Base-by-base conservation (phyloP, 2,113 vertebrate genomes). In the Phalacrocorax brasilianus region DNA sequence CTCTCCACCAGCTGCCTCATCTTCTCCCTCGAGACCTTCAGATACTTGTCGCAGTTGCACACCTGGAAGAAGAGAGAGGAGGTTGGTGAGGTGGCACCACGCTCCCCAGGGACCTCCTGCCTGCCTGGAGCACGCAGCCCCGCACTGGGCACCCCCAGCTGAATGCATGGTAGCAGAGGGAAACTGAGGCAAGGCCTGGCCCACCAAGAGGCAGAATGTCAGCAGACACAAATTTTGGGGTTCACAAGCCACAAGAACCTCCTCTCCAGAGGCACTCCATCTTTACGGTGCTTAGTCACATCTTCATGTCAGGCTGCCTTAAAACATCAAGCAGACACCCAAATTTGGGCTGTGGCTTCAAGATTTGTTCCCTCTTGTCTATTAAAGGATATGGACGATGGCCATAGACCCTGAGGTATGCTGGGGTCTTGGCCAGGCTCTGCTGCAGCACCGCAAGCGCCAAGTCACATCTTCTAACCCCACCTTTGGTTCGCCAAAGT, bases 41-140 rank as follows among this genome's bases (percentile, higher is more conserved):
- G 94, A 82, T 99, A 99, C 91, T 98, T 97, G 91, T 99, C 83
- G 28, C 98, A 97, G 93, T 99, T 99, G 93, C 98, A 99, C 7
- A 97, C 98, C 99, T 99, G 93, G 16, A 93, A 50, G 53, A 79
- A 93, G 11, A 86, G 85, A 52, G 53, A 53, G 27, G 5, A 73
- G 52, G 18, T 35, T 1, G 22, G 38, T 73, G 80, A 85, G 76
- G 20, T 23, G 18, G 61, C 0, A 4, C 33, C 0, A 0, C 4
- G 22, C 42, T 61, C 18, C 42, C 13, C 0, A 0, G n/a, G 55
- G 26, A 45, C 5, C 35, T 30, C 30, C 65, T 62, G 63, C 71
- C 38, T 33, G 33, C 30, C 62, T 17, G 15, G 49, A 40, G 59
- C 40, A 53, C 68, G 32, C 24, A 59, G 52, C 56, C 15, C 8